These are phyloP conservation scores for Larimichthys polyactis DNA, from an alignment of 2,113 vertebrate genomes.

Conservation along the genomic window DNA sequence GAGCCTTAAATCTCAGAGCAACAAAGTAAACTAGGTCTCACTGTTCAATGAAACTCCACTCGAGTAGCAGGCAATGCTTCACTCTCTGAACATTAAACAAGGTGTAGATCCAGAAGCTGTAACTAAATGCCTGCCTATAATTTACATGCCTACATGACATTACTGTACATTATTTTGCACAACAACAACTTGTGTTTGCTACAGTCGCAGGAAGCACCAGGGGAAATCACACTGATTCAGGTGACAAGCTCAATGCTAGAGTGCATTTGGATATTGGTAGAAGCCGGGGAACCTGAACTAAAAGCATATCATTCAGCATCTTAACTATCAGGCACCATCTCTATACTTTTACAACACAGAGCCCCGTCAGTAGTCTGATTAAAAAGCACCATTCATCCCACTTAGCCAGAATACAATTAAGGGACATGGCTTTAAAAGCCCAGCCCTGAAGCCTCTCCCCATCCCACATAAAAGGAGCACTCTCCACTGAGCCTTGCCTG, in stretches of 20 bases:
- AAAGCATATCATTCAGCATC: constrained; percentile 76
- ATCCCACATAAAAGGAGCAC: constrained; percentile 83
- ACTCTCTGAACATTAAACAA: constrained; percentile 19
- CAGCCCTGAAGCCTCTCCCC: constrained; percentile 75
- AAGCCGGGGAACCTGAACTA: constrained; percentile 59
- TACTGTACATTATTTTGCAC: constrained; percentile 17
- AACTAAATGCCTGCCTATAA: not conserved
- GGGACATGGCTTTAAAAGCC: constrained; percentile 82
- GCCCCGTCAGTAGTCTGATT: constrained; percentile 80
- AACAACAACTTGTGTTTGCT: constrained; percentile 23
- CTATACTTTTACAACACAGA: constrained; percentile 74
- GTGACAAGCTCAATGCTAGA: constrained; percentile 51
- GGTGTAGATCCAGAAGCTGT: constrained; percentile 1
- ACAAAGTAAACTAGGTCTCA: constrained; percentile 55
- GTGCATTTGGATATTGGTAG: constrained; percentile 61
- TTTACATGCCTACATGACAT: constrained; percentile 12
- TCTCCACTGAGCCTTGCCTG: constrained; percentile 81
- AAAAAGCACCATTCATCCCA: constrained; percentile 84
- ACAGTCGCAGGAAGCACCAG: constrained; percentile 10
- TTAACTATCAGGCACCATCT: constrained; percentile 74
- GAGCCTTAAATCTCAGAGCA: constrained; percentile 65
- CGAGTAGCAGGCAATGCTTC: not conserved
- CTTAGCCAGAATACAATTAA: constrained; percentile 84
- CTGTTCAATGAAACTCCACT: constrained; percentile 44
- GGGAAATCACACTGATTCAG: constrained; percentile 55